These are phyloP conservation scores for Oncorhynchus kisutch DNA, from an alignment of 2,113 vertebrate species.

Conservation along the genomic window DNA sequence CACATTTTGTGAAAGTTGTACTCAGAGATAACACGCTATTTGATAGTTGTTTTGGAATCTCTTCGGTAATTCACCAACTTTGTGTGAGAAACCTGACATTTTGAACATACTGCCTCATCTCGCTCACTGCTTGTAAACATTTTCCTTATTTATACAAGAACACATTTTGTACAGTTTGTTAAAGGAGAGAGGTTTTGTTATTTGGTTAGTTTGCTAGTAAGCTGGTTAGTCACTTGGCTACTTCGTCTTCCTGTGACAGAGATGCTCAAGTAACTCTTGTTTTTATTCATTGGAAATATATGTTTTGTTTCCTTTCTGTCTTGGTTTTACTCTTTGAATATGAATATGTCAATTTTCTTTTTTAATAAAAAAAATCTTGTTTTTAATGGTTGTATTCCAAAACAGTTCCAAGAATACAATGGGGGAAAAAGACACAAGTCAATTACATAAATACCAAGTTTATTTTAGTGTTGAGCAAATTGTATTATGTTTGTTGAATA, in stretches of 20 bases:
- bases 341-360: slow-evolving; percentile 67
- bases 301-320: slow-evolving; percentile 43
- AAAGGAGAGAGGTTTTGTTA: slow-evolving; percentile 67
- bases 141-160: slow-evolving; percentile 78
- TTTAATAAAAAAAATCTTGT: slow-evolving; percentile 73
- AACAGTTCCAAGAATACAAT: background rate
- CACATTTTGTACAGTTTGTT: slow-evolving; percentile 78
- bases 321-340: slow-evolving; percentile 74
- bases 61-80: no score
- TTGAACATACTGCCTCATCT: slow-evolving; percentile 54
- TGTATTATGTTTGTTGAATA: background rate
- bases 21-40: no score
- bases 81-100: slow-evolving; percentile 7
- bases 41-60: no score
- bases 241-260: slow-evolving; percentile 77
- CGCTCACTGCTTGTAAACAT: slow-evolving; percentile 64
- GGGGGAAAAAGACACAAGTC: background rate
- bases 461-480: slow-evolving; percentile 13
- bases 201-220: slow-evolving; percentile 67
- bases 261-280: slow-evolving; percentile 66
- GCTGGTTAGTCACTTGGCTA: slow-evolving; percentile 58
- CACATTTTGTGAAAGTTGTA: no score
- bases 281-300: slow-evolving; percentile 61
- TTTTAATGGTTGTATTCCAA: slow-evolving; percentile 32
- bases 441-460: slow-evolving; percentile 9